These are phyloP conservation scores for Diceros bicornis DNA, from an alignment of 2,797 vertebrate genomes.

Conservation along the genomic window DNA sequence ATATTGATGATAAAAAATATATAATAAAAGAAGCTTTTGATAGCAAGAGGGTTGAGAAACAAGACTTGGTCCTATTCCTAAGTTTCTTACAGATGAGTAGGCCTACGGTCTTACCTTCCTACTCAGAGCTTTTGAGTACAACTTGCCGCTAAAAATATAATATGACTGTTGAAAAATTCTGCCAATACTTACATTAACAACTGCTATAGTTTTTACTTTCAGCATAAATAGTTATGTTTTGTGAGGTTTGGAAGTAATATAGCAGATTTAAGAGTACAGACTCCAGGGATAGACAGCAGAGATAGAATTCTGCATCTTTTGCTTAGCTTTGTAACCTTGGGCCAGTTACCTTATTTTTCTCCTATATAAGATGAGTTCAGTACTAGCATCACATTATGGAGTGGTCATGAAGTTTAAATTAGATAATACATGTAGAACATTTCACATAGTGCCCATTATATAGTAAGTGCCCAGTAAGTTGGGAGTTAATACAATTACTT, in stretches of 20 bases:
- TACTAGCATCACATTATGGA: not conserved
- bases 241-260: not conserved
- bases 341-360: not conserved
- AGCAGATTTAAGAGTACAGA: not conserved
- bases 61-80: not conserved
- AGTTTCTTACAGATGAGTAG: not conserved
- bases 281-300: not conserved
- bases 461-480: not conserved
- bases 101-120: not conserved
- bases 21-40: not conserved
- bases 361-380: not conserved
- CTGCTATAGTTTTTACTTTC: not conserved
- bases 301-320: not conserved
- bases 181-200: not conserved
- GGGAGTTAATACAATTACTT: not conserved
- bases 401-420: not conserved
- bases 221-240: not conserved
- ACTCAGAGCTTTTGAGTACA: not conserved
- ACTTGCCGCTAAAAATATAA: not conserved
- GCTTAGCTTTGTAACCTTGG: conserved; percentile 15
- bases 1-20: conserved; percentile 12
- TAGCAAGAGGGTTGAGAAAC: not conserved
- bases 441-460: not conserved
- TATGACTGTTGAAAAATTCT: not conserved
- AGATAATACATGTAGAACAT: not conserved